Evolutionary conservation across 1,140 invertebrate genomes (phyloP).

Genomic region (Leptinotarsa texana): DNA sequence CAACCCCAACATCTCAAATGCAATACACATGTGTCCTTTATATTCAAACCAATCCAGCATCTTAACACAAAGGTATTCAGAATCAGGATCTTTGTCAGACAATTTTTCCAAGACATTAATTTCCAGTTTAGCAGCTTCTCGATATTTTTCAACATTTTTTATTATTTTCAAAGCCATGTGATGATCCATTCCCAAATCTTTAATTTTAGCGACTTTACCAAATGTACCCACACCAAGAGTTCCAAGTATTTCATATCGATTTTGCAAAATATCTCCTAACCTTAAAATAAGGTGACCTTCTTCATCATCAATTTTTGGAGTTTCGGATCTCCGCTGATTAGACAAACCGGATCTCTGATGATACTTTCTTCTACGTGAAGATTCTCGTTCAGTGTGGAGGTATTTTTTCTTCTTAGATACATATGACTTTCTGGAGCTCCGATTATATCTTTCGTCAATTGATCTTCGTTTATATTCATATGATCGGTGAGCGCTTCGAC

Average conservation of each 20-base stretch:
- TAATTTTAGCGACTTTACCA: conserved; percentile 99
- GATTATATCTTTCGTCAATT: conserved; percentile 66
- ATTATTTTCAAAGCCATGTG: conserved; percentile 98
- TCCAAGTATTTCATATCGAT: conserved; percentile 87
- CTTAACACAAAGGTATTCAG: conserved; percentile 93
- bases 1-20: conserved; percentile 97
- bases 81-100: conserved; percentile 90
- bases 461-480: conserved; percentile 65
- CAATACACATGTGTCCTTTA: conserved; percentile 98
- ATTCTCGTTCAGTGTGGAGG: background rate
- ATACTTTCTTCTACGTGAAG: background rate
- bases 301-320: conserved; percentile 7
- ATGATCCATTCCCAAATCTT: conserved; percentile 91
- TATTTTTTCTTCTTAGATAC: conserved; percentile 57
- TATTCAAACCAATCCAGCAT: conserved; percentile 99
- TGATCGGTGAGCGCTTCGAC: conserved; percentile 64
- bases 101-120: conserved; percentile 99
- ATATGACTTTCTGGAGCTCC: conserved; percentile 65
- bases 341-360: background rate
- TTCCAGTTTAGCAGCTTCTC: conserved; percentile 98
- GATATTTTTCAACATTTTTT: conserved; percentile 99
- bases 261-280: conserved; percentile 57
- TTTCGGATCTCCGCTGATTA: background rate
- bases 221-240: conserved; percentile 99
- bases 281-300: conserved; percentile 17